A percentile compares a stretch with the other conserved stretches of the same genome.
Evolutionary conservation across 2,888 invertebrate species (phyloP).

Genomic region (Seira ritae): DNA sequence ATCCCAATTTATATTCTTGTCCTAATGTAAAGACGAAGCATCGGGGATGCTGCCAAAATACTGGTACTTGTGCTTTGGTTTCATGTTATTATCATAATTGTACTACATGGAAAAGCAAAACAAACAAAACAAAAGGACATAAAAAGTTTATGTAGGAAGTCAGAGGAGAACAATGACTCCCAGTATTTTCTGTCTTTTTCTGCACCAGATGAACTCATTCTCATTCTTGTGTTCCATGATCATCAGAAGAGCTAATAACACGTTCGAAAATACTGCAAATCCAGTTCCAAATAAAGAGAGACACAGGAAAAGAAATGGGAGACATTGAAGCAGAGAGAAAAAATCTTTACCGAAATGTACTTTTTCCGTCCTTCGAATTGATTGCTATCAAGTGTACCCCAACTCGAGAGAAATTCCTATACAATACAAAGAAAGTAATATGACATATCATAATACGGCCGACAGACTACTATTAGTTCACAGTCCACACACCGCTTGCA

Average conservation of each 20-base stretch:
- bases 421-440: too few relatives aligned
- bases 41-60: neutral
- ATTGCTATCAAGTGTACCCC: slow-evolving; percentile 86
- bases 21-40: slow-evolving; percentile 8
- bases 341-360: slow-evolving; percentile 85
- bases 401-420: slow-evolving; percentile 90
- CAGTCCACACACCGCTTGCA: too few relatives aligned
- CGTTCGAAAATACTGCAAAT: neutral
- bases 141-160: neutral
- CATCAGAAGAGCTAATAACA: too few relatives aligned
- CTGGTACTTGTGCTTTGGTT: slow-evolving; percentile 11
- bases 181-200: too few relatives aligned
- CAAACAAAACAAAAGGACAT: too few relatives aligned
- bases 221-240: too few relatives aligned
- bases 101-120: neutral
- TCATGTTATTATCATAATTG: slow-evolving; percentile 10
- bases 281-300: too few relatives aligned
- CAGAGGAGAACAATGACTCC: too few relatives aligned
- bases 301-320: neutral
- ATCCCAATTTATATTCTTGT: slow-evolving; percentile 18
- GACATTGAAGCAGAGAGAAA: too few relatives aligned
- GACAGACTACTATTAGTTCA: too few relatives aligned
- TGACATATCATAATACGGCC: too few relatives aligned
- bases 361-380: slow-evolving; percentile 84
- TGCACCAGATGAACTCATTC: neutral